These are phyloP conservation scores for Automeris io DNA, from an alignment of 2,888 invertebrate genomes.

Conservation along the genomic window DNA sequence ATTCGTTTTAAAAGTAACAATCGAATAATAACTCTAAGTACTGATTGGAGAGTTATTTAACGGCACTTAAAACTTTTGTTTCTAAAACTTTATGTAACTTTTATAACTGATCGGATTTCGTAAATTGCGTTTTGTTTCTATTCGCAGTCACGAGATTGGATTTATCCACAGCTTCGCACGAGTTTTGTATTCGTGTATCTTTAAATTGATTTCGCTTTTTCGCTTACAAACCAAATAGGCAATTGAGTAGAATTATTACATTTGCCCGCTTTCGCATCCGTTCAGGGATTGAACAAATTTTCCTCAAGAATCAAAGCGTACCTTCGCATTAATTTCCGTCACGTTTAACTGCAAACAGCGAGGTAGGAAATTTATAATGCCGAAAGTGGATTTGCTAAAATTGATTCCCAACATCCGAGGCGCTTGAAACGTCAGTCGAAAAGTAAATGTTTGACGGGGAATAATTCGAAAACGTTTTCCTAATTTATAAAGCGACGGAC, in stretches of 20 bases:
- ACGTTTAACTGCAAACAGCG: slow-evolving; percentile 48
- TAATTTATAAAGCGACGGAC: slow-evolving; percentile 51
- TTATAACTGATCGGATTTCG: slow-evolving; percentile 12
- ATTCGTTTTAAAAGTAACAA: too few species aligned
- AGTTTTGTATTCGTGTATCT: slow-evolving; percentile 33
- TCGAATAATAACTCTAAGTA: too few species aligned
- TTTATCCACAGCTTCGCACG: slow-evolving; percentile 21
- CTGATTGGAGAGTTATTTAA: not conserved
- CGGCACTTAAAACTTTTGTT: not conserved
- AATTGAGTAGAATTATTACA: slow-evolving; percentile 50
- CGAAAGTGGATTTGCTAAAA: slow-evolving; percentile 55
- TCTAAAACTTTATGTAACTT: slow-evolving; percentile 1
- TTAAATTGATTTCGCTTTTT: slow-evolving; percentile 49
- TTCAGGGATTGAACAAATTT: slow-evolving; percentile 33
- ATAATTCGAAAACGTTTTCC: slow-evolving; percentile 65
- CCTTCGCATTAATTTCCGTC: slow-evolving; percentile 69
- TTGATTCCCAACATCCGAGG: slow-evolving; percentile 64
- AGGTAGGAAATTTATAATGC: slow-evolving; percentile 55
- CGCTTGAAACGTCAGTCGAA: slow-evolving; percentile 43
- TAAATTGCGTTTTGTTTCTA: slow-evolving; percentile 37
- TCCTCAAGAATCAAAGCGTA: slow-evolving; percentile 33
- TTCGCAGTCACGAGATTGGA: slow-evolving; percentile 37
- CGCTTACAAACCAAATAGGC: slow-evolving; percentile 40
- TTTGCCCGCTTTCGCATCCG: slow-evolving; percentile 30
- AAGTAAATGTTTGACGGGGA: slow-evolving; percentile 60